Evolutionary conservation across 2,113 vertebrate species (phyloP).

Genomic region (Colaptes auratus): DNA sequence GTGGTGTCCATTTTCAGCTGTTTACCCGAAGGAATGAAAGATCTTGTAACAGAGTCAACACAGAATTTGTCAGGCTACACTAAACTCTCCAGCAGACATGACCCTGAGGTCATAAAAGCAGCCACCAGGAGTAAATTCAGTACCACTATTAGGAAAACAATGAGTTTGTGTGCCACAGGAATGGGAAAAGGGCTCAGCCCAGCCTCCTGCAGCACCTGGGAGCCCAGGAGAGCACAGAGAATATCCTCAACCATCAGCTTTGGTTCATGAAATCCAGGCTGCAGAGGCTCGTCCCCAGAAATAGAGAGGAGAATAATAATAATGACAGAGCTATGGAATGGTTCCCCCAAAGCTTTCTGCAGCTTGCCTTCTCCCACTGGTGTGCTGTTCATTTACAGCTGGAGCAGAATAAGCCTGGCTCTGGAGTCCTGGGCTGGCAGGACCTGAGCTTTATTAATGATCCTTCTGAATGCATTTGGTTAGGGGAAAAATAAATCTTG

Average conservation of each 20-base stretch:
- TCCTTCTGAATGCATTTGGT: neutral
- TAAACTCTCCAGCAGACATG: constrained; percentile 39
- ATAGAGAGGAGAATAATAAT: neutral
- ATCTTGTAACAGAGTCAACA: constrained; percentile 51
- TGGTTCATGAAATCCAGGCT: neutral
- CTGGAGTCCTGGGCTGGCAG: neutral
- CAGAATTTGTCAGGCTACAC: constrained; percentile 42
- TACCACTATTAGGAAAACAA: constrained; percentile 49
- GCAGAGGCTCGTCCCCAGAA: neutral
- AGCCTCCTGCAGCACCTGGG: neutral
- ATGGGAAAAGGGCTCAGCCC: neutral
- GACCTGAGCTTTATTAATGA: fast-evolving
- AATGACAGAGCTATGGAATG: neutral
- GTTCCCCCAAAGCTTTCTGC: neutral
- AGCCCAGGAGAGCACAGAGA: neutral
- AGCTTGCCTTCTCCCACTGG: neutral
- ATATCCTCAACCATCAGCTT: neutral
- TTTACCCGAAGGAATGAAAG: constrained; percentile 76
- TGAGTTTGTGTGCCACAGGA: constrained; percentile 21
- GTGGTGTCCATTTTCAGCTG: constrained; percentile 69
- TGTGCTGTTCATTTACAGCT: neutral
- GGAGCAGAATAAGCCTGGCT: neutral
- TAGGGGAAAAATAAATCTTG: neutral
- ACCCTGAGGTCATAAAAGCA: constrained; percentile 66
- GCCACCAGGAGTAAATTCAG: constrained; percentile 26